phyloP scores from a whole-genome alignment of 2,797 vertebrate species.

The Arrhamphus sclerolepis region DNA sequence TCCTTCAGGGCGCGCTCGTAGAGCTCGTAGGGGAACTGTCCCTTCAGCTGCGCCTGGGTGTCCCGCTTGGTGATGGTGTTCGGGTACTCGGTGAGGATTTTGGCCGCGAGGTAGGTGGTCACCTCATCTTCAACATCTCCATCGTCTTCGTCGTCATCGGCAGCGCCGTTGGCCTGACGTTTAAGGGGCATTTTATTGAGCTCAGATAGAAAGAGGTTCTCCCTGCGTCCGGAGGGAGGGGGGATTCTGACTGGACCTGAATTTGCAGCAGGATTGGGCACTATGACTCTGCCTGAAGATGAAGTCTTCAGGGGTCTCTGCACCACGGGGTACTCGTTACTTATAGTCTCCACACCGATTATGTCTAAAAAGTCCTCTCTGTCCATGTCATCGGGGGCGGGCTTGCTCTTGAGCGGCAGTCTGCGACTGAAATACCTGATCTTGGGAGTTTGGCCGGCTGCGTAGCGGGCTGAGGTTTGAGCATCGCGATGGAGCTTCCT shows the following conservation, averaged over 20 bases:
- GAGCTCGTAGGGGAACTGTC: slow-evolving; percentile 85
- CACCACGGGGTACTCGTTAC: slow-evolving; percentile 86
- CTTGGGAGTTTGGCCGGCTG: slow-evolving; percentile 80
- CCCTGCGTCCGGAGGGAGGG: slow-evolving; percentile 82
- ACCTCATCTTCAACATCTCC: slow-evolving; percentile 90
- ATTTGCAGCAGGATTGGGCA: slow-evolving; percentile 47
- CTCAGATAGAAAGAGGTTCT: slow-evolving; percentile 80
- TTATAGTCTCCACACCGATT: slow-evolving; percentile 88
- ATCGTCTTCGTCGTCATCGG: slow-evolving; percentile 81
- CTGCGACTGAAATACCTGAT: slow-evolving; percentile 85
- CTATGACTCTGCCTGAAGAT: slow-evolving; percentile 54
- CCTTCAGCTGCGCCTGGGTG: slow-evolving; percentile 79
- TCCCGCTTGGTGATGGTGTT: slow-evolving; percentile 84
- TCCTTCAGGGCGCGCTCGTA: slow-evolving; percentile 90
- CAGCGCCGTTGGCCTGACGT: slow-evolving; percentile 64
- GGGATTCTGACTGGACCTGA: slow-evolving; percentile 73
- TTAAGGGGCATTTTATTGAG: slow-evolving; percentile 86
- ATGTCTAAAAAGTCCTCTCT: slow-evolving; percentile 93
- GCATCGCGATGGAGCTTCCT: slow-evolving; percentile 86
- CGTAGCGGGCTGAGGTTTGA: slow-evolving; percentile 76
- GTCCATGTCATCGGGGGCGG: slow-evolving; percentile 88
- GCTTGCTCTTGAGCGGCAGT: slow-evolving; percentile 76
- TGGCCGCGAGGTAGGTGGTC: slow-evolving; percentile 90
- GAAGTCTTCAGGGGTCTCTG: slow-evolving; percentile 85
- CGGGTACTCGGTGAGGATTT: slow-evolving; percentile 91